phyloP scores from a whole-genome alignment of 2,888 invertebrate species.

The Tuberolachnus salignus region DNA sequence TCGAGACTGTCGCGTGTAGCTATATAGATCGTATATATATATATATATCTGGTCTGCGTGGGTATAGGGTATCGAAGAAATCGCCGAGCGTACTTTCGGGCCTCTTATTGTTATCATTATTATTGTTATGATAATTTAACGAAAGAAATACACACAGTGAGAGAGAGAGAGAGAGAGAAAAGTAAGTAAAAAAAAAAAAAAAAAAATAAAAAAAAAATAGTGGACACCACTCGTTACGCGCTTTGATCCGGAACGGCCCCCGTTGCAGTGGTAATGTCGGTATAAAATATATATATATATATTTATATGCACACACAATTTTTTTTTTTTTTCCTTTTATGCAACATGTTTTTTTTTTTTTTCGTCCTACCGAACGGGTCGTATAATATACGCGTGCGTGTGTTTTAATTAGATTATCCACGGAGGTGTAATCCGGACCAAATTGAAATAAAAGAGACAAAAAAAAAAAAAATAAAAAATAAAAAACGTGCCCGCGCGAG shows the following conservation, averaged over 20 bases:
- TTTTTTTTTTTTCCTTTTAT: conserved; percentile 1
- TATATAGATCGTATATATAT: too few species aligned
- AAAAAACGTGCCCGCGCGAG: too few species aligned
- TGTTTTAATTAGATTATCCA: conserved; percentile 45
- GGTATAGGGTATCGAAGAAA: conserved; percentile 20
- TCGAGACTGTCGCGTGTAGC: too few species aligned
- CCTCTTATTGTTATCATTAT: background rate
- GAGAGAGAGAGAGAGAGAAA: too few species aligned
- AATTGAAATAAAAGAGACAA: conserved; percentile 47
- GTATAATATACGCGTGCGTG: background rate
- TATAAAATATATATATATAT: background rate
- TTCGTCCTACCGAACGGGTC: background rate
- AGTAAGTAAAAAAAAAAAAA: too few species aligned
- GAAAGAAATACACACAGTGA: too few species aligned
- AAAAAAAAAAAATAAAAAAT: too few species aligned
- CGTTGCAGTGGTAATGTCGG: background rate
- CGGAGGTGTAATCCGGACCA: conserved; percentile 49
- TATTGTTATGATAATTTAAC: conserved; percentile 43
- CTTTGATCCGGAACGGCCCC: conserved; percentile 42
- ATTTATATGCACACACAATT: background rate
- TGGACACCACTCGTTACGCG: conserved; percentile 40
- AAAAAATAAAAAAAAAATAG: background rate
- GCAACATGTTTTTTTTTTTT: conserved; percentile 30
- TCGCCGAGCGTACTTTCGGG: conserved; percentile 20
- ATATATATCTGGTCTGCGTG: too few species aligned